Percentiles rank a stretch among this genome's conserved stretches.
Conservation (phyloP, 2,797 vertebrate genomes). For the Megaceryle alcyon region DNA sequence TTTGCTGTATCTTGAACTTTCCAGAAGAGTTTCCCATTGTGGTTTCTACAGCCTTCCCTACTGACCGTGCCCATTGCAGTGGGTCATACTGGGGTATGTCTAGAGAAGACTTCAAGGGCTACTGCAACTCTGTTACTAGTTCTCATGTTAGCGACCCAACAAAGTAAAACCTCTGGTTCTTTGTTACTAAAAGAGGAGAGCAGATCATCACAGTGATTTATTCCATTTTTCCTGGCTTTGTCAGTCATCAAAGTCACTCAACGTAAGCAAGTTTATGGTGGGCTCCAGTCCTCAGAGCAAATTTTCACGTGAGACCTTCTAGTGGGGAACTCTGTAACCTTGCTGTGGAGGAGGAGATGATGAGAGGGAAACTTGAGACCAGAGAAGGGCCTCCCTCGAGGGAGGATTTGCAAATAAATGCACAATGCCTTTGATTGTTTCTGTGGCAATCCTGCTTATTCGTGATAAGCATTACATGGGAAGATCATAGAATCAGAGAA, state of each 20-base stretch:
- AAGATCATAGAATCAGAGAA: background rate
- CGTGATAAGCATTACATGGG: background rate
- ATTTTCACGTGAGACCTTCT: background rate
- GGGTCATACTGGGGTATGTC: background rate
- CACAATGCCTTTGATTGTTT: background rate
- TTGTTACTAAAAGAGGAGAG: background rate
- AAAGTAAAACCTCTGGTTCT: background rate
- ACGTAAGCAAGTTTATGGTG: background rate
- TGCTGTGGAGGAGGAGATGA: background rate
- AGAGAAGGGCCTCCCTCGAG: background rate
- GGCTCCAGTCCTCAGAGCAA: background rate
- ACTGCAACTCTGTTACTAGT: background rate
- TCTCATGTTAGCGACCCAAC: background rate
- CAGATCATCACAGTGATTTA: background rate
- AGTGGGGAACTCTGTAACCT: background rate
- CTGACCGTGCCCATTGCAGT: background rate
- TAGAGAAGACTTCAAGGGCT: background rate
- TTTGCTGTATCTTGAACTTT: slow-evolving; percentile 29
- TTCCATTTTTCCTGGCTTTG: background rate
- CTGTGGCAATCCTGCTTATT: background rate
- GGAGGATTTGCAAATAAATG: background rate
- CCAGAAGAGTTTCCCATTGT: background rate
- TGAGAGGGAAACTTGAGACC: background rate
- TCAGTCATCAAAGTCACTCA: background rate
- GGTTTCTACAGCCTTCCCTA: background rate